phyloP scores from a whole-genome alignment of 1,140 invertebrate genomes.

The Drosophila kikkawai region DNA sequence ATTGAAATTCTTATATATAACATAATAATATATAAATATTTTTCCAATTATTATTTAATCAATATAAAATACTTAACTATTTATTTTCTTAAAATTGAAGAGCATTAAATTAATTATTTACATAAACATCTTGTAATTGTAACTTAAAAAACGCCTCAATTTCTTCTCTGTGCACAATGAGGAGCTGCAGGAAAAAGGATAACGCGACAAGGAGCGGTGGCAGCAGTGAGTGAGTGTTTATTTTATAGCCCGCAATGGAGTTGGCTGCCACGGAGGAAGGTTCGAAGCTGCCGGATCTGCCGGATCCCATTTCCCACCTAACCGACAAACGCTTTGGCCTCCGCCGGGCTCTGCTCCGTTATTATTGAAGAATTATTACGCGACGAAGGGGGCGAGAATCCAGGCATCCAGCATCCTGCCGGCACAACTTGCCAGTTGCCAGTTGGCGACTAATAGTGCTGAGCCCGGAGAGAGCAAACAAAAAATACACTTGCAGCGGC shows the following conservation, averaged over 20 bases:
- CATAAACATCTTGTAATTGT: not conserved
- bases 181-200: slow-evolving; percentile 37
- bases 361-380: slow-evolving; percentile 81
- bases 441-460: slow-evolving; percentile 65
- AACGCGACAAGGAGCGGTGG: slow-evolving; percentile 52
- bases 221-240: slow-evolving; percentile 78
- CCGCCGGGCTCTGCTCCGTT: slow-evolving; percentile 41
- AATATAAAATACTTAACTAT: not conserved
- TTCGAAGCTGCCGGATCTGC: slow-evolving; percentile 32
- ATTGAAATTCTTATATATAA: not conserved
- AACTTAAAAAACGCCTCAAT: not conserved
- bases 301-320: slow-evolving; percentile 49
- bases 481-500: slow-evolving; percentile 44
- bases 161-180: slow-evolving; percentile 26
- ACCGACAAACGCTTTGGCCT: slow-evolving; percentile 68
- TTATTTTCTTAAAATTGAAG: not conserved
- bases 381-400: slow-evolving; percentile 29
- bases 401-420: slow-evolving; percentile 32
- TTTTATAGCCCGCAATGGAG: slow-evolving; percentile 77
- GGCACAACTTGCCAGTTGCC: slow-evolving; percentile 70
- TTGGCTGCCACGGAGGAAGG: slow-evolving; percentile 44
- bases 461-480: slow-evolving; percentile 38
- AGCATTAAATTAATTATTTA: not conserved
- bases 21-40: not conserved
- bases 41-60: not conserved